Evolutionary conservation across 2,797 vertebrate species (phyloP), one percentile per base, ranked within the genome.

Genomic region (Austrolebias charrua): DNA sequence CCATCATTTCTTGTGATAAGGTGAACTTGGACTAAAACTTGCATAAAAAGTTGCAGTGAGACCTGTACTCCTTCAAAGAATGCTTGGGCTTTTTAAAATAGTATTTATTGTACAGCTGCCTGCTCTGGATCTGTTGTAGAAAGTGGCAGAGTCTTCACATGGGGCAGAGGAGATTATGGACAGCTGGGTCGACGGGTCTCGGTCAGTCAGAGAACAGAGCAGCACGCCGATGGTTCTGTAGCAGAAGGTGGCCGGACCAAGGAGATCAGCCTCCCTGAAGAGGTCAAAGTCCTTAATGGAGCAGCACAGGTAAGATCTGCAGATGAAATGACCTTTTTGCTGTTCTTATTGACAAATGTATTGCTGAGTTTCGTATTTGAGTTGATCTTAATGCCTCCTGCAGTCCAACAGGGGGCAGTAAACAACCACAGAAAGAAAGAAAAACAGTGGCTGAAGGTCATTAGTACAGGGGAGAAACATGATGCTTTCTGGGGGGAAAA

Each of bases 131-230:
- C 5, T 8, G n/a, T 85, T 90, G 63, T 79, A 98, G 97, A 94
- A 80, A 93, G 88, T 48, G 92, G 94, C 18, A 93, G 90, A 73
- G 91, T 98, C 50, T 95, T 95, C 71, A 94, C 95, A 5, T 99
- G 96, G 96, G 96, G 97, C 65, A 94, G 96, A 90, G 90, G 83
- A 0, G 89, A 93, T 89, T 98, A 98, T 0, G 95, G 95, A 72
- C 97, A 99, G 69, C 93, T 98, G 53, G 97, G 96, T 60, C 92
- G 86, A 70, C 79, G 8, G 0, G 0, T 18, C 1, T 71, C 73
- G 33, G 40, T 35, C 61, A 75, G 45, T 0, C 56, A 88, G 44
- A 66, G 42, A 29, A 11, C 71, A 69, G 78, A 79, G 28, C 63
- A 15, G 40, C 73, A 85, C 53, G 66, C 58, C 3, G 74, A 60